phyloP scores from a whole-genome alignment of 2,113 vertebrate genomes.

The Strigops habroptila region DNA sequence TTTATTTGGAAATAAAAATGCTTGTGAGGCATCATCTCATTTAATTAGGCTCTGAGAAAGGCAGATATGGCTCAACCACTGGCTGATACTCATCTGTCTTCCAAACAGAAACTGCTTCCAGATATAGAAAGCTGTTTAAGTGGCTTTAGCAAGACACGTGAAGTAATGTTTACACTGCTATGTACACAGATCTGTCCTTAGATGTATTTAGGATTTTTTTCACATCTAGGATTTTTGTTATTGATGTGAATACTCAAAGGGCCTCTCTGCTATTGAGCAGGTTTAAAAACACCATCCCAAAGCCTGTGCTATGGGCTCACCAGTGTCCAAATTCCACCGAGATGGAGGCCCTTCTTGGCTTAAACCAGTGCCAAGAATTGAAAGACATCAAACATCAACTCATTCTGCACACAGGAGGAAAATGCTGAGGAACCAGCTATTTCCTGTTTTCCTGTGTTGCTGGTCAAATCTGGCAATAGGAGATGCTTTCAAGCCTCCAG shows the following conservation, averaged over 20 bases:
- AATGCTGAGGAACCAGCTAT: neutral
- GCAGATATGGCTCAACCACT: neutral
- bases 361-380: neutral
- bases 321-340: neutral
- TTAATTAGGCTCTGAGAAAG: slow-evolving; percentile 26
- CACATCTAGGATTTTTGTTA: neutral
- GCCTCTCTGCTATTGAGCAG: neutral
- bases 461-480: neutral
- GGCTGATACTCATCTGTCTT: slow-evolving; percentile 27
- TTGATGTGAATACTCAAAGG: neutral
- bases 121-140: slow-evolving; percentile 9
- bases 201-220: neutral
- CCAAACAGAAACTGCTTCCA: slow-evolving; percentile 27
- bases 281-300: neutral
- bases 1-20: slow-evolving; percentile 50
- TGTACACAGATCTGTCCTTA: neutral
- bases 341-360: neutral
- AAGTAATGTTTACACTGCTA: slow-evolving; percentile 2
- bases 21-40: slow-evolving; percentile 7
- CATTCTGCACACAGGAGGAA: neutral
- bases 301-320: neutral
- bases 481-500: neutral
- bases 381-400: neutral
- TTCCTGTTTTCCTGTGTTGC: neutral
- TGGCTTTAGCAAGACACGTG: neutral